Base-by-base conservation (phyloP, 2,888 invertebrate genomes). In the Cantharis flavilabris region DNA sequence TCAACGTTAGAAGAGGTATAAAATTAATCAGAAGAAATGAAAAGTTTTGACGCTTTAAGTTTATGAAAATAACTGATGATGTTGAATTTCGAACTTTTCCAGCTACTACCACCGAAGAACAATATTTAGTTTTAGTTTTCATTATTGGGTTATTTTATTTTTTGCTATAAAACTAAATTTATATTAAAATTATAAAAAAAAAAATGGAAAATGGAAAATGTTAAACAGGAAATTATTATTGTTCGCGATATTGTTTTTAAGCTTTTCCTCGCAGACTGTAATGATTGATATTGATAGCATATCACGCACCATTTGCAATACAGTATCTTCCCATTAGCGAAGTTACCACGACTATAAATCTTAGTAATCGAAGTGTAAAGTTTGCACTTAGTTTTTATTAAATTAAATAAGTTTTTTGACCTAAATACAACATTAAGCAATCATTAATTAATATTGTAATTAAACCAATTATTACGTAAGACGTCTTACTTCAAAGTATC, bases 231-330 rank as follows among this genome's bases (percentile, higher is more conserved):
- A 67, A 23, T 20, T 67, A 20, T 67, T 23, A 26, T 23, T 67
- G n/a, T 49, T n/a, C 13, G 23, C 18, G 18, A 67, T 67, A 67
- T 67, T 67, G 65, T n/a, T 67, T 67, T 23, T 23, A 67, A 67
- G 26, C 65, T 67, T 20, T 64, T 67, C 18, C 20, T 67, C 65
- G 7, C 65, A 67, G 23, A 67, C 26, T 67, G n/a, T 67, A 23
- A 11, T 67, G 65, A 67, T 67, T 67, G 65, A 67, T 67, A 67
- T 67, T 67, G 65, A 67, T 67, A 67, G 65, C 65, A 23, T 67
- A 67, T 67, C 65, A 67, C 14, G n/a, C 18, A 67, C 26, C 65
- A 67, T 67, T 67, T 67, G 26, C 20, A 67, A 67, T 23, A 67
- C 65, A 67, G 65, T 18, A 67, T 67, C 65, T 67, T 67, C 65